Evolutionary conservation across 1,140 invertebrate species (phyloP).

Genomic region (Centruroides sculpturatus): DNA sequence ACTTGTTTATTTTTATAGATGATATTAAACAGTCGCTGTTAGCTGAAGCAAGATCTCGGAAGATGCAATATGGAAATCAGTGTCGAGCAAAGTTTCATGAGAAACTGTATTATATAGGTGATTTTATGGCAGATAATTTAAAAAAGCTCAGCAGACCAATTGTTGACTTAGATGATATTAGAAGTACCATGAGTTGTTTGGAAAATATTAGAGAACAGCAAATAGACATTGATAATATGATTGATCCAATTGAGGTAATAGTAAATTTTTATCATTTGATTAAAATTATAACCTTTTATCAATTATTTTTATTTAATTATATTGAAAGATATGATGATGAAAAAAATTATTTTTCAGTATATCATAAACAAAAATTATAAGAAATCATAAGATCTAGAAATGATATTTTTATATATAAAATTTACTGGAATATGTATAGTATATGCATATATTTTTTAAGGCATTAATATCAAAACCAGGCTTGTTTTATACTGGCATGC

Average conservation of each 20-base stretch:
- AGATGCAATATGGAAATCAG: constrained; percentile 65
- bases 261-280: too few relatives aligned
- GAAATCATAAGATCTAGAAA: too few relatives aligned
- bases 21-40: constrained; percentile 70
- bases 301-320: too few relatives aligned
- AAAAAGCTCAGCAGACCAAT: constrained; percentile 73
- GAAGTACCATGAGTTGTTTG: constrained; percentile 81
- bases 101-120: constrained; percentile 90
- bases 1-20: constrained; percentile 42
- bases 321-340: too few relatives aligned
- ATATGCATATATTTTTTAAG: too few relatives aligned
- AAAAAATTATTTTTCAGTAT: too few relatives aligned
- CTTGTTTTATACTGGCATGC: too few relatives aligned
- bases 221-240: constrained; percentile 85
- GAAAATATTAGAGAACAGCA: constrained; percentile 88
- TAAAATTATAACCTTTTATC: too few relatives aligned
- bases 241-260: constrained; percentile 71
- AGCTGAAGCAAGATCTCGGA: constrained; percentile 73
- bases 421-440: too few relatives aligned
- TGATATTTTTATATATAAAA: too few relatives aligned
- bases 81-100: constrained; percentile 81
- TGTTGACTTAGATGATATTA: constrained; percentile 80
- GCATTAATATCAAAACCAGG: too few relatives aligned
- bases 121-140: constrained; percentile 80
- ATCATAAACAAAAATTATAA: too few relatives aligned